Base-by-base conservation (phyloP, 2,888 invertebrate genomes). In the Halictus ligatus region DNA sequence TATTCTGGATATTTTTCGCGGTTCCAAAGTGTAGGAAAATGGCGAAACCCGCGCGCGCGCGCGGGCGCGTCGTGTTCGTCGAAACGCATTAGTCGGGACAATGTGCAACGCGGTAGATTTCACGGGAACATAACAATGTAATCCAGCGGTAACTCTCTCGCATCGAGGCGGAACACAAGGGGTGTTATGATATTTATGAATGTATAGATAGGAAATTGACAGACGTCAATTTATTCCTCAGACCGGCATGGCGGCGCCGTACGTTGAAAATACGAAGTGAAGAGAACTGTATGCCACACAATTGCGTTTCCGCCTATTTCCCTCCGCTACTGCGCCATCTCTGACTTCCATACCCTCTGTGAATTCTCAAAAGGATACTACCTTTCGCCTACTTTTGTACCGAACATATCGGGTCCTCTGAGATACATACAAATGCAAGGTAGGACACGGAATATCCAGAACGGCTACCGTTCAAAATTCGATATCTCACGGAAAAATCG, bases 301-400 rank as follows among this genome's bases (percentile, higher is more conserved):
- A 87, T 86, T 80, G 86, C 75, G 76, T 87, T 86, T 78, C 80
- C 80, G 67, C 58, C 75, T 80, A 82, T 82, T 82, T 73, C 82
- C 75, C 67, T 80, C 40, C n/a, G 81, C 81, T 78, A 81, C 75
- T 60, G 60, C 58, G 72, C 78, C 86, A 81, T 81, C 88, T 84
- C 79, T 84, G 78, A 81, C 86, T 88, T 83, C 60, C 80, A 72
- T 81, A 77, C 74, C 60, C 25, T 77, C 75, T 77, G 78, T 78
- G 74, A 86, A 82, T 79, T 87, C 81, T 87, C 87, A 80, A 84
- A 88, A 87, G 79, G 84, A 84, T 81, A 87, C 76, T 78, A 75
- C 76, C 72, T 80, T 80, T 80, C 82, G 72, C 64, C 75, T 78
- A 75, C 77, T 82, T 86, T 78, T 75, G 60, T 58, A 75, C 15